These are phyloP conservation scores for Nipponia nippon DNA, from an alignment of 2,113 vertebrate species.

Conservation along the genomic window DNA sequence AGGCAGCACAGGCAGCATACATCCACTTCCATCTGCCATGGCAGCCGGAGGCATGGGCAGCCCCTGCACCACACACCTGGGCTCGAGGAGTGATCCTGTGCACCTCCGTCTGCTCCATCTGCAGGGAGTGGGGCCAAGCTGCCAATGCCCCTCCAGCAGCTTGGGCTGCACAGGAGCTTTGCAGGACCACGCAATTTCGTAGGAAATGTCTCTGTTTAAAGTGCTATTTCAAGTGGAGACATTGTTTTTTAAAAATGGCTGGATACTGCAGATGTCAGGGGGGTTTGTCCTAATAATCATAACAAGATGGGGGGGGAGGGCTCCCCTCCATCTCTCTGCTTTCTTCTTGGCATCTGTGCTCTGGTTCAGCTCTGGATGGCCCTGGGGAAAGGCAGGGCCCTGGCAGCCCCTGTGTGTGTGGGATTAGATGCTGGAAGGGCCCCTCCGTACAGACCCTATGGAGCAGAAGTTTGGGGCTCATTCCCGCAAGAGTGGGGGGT, in stretches of 20 bases:
- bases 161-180: background rate
- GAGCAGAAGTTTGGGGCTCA: background rate
- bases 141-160: background rate
- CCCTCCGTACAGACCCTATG: accelerated
- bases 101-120: background rate
- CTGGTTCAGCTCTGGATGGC: background rate
- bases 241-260: background rate
- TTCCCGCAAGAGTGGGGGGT: accelerated
- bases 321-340: background rate
- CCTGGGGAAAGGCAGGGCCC: background rate
- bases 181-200: background rate
- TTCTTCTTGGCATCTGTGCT: background rate
- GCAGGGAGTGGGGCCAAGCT: background rate
- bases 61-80: background rate
- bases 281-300: background rate
- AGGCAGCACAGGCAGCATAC: background rate
- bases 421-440: background rate
- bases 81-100: accelerated
- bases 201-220: background rate
- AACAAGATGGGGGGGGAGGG: background rate
- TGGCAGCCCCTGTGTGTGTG: background rate
- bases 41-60: background rate
- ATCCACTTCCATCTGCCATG: background rate
- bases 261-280: background rate
- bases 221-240: background rate